Base-by-base conservation (phyloP, 1,140 invertebrate species). In the Zaprionus vittiger region DNA sequence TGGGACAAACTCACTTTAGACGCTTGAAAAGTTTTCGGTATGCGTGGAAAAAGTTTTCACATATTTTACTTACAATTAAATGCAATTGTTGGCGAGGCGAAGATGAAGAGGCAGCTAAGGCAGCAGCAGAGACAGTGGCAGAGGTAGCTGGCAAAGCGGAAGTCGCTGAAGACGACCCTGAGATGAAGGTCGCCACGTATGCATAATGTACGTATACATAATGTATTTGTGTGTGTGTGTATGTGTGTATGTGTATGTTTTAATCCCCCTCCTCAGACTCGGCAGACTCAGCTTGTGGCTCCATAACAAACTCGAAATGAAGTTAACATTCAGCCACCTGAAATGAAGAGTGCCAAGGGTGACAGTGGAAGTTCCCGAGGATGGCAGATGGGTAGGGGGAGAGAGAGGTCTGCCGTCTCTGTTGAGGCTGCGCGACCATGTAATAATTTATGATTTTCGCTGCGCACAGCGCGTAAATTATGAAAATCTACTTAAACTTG, bases 41-140 rank as follows among this genome's bases (percentile, higher is more conserved):
- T 74, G 74, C 73, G 57, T 82, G 56, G 61, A 61, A 67, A 84
- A 89, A 90, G 57, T 90, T 90, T 90, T 85, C 79, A 91, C 86
- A 90, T 90, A 90, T 90, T 91, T 90, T 90, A 90, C 86, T 82
- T 90, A 82, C 86, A 90, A 90, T 91, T 90, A 90, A 90, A 90
- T 80, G 73, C 85, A 90, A 90, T 90, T 90, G 85, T 78, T 85
- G 66, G 75, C 61, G n/a, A 6, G 6, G 41, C n/a, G 41, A 17
- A 9, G 41, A 17, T 47, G 56, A 59, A 20, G 26, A 55, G 47
- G 65, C 65, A 57, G 73, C 28, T 9, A 34, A 34, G 3, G 31
- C 31, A 11, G 9, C 31, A 34, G 2, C 9, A 3, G 31, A 34
- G 31, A 34, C 31, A 34, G 31, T 34, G 31, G 22, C 64, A 1